Evolutionary conservation across 2,113 vertebrate genomes (phyloP), one percentile per base, ranked within the genome.

Genomic region (Cynocephalus volans): DNA sequence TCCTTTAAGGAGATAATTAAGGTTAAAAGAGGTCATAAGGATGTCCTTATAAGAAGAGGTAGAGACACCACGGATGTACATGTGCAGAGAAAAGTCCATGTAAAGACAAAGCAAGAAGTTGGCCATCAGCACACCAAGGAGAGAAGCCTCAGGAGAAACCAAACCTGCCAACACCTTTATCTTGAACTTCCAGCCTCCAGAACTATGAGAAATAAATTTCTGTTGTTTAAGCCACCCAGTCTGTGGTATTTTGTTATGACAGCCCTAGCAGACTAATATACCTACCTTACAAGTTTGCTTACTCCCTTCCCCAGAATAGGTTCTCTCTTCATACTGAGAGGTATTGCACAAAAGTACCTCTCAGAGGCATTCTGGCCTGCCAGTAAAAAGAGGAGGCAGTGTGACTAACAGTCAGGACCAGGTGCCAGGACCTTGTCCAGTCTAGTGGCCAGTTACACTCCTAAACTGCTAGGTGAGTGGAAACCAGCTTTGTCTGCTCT

Each of bases 381-480:
- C 41, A 15, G 73, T 33, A 45, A n/a, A n/a, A 33, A 36, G 24
- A 31, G n/a, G 17, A 45, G n/a, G 31, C 1, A 6, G 60, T 26
- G 28, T 1, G 15, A 79, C 11, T 45, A 0, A 62, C 1, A 11
- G 88, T 17, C 60, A 64, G 48, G 11, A 5, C 82, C 28, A 1
- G 19, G 36, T 2, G 6, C 50, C 8, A 48, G 28, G 19, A 41
- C 18, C 24, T n/a, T 12, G 24, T 41, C 56, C 28, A 0, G 31
- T 1, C 48, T 19, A 12, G 45, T 6, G 14, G 15, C 36, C n/a
- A 18, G 4, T n/a, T 45, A 13, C 0, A 3, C 12, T 28, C 54
- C 62, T 52, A 73, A 14, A 26, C 45, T 18, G 19, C 18, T 3
- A 33, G 23, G 45, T 24, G 19, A n/a, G 15, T 45, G 48, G 45